Percentiles rank a stretch among this genome's conserved stretches.
These are phyloP conservation scores for Labeo rohita DNA, from an alignment of 2,113 vertebrate genomes.

Conservation along the genomic window DNA sequence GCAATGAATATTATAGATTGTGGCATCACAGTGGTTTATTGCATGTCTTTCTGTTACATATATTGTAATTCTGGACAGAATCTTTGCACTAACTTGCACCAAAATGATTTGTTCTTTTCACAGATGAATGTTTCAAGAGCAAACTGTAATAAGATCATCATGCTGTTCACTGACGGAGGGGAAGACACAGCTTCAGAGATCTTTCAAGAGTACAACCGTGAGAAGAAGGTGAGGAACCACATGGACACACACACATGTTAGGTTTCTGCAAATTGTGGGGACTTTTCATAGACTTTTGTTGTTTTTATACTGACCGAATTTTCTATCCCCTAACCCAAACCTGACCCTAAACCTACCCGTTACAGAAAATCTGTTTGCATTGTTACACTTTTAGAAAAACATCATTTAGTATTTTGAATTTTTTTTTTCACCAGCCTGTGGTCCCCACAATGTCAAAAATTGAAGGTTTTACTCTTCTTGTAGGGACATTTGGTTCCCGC, in stretches of 20 bases:
- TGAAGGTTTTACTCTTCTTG: too few relatives aligned
- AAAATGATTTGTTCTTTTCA: constrained; percentile 31
- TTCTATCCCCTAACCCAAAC: too few relatives aligned
- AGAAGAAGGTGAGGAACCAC: constrained; percentile 81
- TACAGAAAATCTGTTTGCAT: too few relatives aligned
- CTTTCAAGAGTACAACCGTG: constrained; percentile 87
- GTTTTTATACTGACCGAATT: too few relatives aligned
- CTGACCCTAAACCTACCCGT: too few relatives aligned
- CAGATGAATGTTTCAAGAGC: constrained; percentile 89
- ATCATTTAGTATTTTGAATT: too few relatives aligned
- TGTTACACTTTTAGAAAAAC: too few relatives aligned
- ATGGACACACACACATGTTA: neutral
- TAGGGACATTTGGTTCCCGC: too few relatives aligned
- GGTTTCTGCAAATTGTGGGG: too few relatives aligned
- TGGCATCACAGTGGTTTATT: neutral
- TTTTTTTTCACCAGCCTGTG: too few relatives aligned
- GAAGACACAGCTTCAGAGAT: constrained; percentile 94
- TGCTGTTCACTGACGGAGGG: constrained; percentile 97
- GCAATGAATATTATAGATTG: neutral
- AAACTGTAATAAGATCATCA: constrained; percentile 98
- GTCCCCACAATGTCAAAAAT: too few relatives aligned
- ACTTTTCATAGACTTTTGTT: too few relatives aligned
- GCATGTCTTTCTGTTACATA: neutral
- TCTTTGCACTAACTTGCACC: neutral
- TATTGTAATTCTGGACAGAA: neutral